phyloP scores from a whole-genome alignment of 1,140 invertebrate species.

The Sitodiplosis mosellana region DNA sequence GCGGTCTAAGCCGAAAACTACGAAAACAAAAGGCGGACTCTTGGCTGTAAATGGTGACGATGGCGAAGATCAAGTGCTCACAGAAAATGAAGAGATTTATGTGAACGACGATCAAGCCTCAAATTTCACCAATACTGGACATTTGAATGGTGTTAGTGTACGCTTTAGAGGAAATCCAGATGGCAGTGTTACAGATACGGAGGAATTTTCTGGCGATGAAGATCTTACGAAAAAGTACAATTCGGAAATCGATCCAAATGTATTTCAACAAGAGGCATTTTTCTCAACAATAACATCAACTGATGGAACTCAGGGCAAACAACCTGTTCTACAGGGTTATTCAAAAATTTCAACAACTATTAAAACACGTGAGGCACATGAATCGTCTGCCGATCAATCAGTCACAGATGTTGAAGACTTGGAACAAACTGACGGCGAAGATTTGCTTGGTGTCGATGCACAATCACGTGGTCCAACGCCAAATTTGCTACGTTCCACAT shows the following conservation, averaged over 20 bases:
- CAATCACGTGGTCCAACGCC: constrained; percentile 13
- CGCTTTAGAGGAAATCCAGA: neutral
- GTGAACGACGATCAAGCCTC: constrained; percentile 24
- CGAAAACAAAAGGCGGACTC: no score
- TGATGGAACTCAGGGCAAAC: neutral
- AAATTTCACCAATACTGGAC: neutral
- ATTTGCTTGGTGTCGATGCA: constrained; percentile 5
- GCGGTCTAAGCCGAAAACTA: no score
- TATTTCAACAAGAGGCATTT: constrained; percentile 3
- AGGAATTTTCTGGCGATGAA: constrained; percentile 18
- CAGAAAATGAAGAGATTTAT: constrained; percentile 33
- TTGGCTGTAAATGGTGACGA: neutral
- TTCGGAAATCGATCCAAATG: neutral
- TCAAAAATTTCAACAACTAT: no score
- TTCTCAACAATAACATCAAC: neutral
- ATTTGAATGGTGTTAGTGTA: neutral
- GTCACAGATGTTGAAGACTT: constrained; percentile 33
- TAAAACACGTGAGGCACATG: no score
- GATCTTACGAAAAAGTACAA: constrained; percentile 1
- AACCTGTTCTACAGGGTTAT: no score
- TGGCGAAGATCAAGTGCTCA: constrained; percentile 7
- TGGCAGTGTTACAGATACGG: constrained; percentile 10
- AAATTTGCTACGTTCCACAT: constrained; percentile 19
- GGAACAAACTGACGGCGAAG: constrained; percentile 29
- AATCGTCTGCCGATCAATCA: neutral